Evolutionary conservation across 2,797 vertebrate species (phyloP), one percentile per base, ranked within the genome.

Genomic region (Sternarchorhynchus goeldii): DNA sequence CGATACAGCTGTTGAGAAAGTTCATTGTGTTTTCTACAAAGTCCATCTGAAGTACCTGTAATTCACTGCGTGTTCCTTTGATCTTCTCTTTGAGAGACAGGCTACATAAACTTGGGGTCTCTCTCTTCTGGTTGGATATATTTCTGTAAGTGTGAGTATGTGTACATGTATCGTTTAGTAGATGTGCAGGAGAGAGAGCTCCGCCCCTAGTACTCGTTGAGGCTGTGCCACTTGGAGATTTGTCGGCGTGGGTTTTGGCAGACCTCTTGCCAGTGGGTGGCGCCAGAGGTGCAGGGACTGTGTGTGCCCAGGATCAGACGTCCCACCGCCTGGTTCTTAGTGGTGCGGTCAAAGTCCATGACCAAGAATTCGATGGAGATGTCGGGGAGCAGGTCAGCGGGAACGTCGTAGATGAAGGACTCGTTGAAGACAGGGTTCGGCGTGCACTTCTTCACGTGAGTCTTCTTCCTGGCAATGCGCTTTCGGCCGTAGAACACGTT

Each of bases 401-500:
- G 96, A 84, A 99, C 95, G 79, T 98, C 96, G 3, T 98, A 98
- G 89, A 95, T 96, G 91, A 98, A 99, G 82, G 97, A 98, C 86
- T 99, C 97, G 1, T 99, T 99, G 93, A 98, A 99, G 86, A 98
- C 90, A 0, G 97, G 97, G 84, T 97, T 97, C 88, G 97, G 91
- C 14, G 97, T 99, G 93, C 96, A 94, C 89, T 98, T 98, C 93
- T 98, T 99, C 83, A 99, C 97, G 1, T 98, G 97, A 0, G 97
- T 98, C 85, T 98, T 99, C 94, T 99, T 99, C 89, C 99, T 99
- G 62, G 96, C 97, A 0, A 99, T 97, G 86, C 97, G 96, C 82
- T 97, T 97, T 20, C 96, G 93, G 4, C 96, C 95, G 0, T 96
- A 98, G 88, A 96, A 99, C 39, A 99, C 94, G 16, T 98, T 99